Conservation (phyloP, 2,797 vertebrate genomes). For the Benthosema pterotum region DNA sequence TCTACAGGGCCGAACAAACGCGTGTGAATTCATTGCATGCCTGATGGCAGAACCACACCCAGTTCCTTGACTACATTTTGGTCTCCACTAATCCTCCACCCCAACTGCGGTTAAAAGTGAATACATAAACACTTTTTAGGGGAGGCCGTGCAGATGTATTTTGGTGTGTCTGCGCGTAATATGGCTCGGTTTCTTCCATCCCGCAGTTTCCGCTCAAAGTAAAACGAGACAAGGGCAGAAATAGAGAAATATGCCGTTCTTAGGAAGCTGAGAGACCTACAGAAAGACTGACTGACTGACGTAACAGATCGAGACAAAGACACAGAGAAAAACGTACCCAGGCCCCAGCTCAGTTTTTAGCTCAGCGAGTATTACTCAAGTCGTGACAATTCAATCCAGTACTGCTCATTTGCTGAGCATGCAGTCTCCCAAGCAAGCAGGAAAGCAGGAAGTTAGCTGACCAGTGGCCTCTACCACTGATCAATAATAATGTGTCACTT, state of each 20-base stretch:
- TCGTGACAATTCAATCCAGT: constrained; percentile 5
- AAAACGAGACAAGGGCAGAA: background rate
- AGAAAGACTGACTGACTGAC: background rate
- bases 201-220: background rate
- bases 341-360: background rate
- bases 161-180: background rate
- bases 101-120: constrained; percentile 33
- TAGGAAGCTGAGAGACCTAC: background rate
- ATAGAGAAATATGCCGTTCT: background rate
- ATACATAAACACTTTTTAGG: constrained; percentile 18
- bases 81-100: constrained; percentile 28
- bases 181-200: background rate
- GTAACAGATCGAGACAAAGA: background rate
- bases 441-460: constrained; percentile 43
- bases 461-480: constrained; percentile 17
- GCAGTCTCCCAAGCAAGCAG: constrained; percentile 36
- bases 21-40: constrained; percentile 22
- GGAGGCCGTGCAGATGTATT: constrained; percentile 11
- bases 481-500: constrained; percentile 46
- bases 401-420: constrained; percentile 36
- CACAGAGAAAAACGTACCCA: background rate
- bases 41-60: constrained; percentile 52
- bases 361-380: constrained; percentile 3
- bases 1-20: constrained; percentile 14
- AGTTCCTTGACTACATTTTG: constrained; percentile 19